These are phyloP conservation scores for Atherix ibis DNA, from an alignment of 2,888 invertebrate genomes.

Conservation along the genomic window DNA sequence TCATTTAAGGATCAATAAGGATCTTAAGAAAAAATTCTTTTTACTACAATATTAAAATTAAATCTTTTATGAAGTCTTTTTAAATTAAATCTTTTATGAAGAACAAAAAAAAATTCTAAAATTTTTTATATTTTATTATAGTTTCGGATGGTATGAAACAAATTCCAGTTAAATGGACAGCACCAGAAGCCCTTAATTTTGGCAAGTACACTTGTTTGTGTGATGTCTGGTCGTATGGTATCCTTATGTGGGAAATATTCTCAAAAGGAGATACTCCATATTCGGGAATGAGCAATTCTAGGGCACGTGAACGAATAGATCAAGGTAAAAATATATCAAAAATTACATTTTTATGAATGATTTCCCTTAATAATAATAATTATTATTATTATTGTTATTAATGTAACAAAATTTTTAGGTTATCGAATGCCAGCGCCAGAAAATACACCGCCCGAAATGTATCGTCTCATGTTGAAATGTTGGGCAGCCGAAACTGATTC, in stretches of 20 bases:
- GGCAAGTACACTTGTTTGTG: constrained; percentile 92
- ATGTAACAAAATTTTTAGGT: constrained; percentile 39
- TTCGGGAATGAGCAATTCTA: constrained; percentile 82
- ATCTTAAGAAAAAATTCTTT: too few relatives aligned
- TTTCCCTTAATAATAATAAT: too few relatives aligned
- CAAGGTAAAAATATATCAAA: constrained; percentile 41
- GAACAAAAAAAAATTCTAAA: too few relatives aligned
- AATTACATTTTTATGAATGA: background rate
- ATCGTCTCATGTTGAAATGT: constrained; percentile 78
- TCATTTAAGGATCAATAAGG: too few relatives aligned
- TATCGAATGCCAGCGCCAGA: constrained; percentile 88
- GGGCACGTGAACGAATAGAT: constrained; percentile 87
- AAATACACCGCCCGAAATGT: constrained; percentile 75
- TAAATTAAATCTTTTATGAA: background rate
- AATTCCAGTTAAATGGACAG: constrained; percentile 97
- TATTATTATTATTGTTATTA: background rate
- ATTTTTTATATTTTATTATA: too few relatives aligned
- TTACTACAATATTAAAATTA: too few relatives aligned
- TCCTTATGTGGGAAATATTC: constrained; percentile 94
- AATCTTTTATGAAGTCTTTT: background rate
- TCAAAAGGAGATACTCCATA: constrained; percentile 88
- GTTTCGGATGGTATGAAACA: constrained; percentile 97
- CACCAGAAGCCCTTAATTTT: constrained; percentile 90
- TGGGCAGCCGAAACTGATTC: constrained; percentile 90
- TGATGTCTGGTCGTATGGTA: constrained; percentile 95